Evolutionary conservation across 1,140 invertebrate species (phyloP).

Genomic region (Colletes gigas): DNA sequence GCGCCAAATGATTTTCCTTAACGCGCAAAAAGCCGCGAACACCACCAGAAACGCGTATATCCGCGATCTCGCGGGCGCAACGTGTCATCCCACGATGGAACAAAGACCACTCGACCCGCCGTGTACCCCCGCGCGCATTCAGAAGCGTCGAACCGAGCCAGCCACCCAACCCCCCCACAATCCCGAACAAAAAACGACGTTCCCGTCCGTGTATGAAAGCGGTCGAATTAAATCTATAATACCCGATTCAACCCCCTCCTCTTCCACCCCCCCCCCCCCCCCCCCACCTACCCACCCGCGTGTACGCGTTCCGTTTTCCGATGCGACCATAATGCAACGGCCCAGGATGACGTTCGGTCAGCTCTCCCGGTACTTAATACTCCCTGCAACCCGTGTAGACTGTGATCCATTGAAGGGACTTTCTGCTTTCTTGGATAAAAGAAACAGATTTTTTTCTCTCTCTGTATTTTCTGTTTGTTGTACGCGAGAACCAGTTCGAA

Average conservation of each 20-base stretch:
- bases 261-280: background rate
- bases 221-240: slow-evolving; percentile 54
- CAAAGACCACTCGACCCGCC: slow-evolving; percentile 46
- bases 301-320: slow-evolving; percentile 33
- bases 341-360: slow-evolving; percentile 42
- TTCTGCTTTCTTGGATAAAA: too few species aligned
- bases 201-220: slow-evolving; percentile 39
- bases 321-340: slow-evolving; percentile 47
- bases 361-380: slow-evolving; percentile 36
- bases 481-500: too few species aligned
- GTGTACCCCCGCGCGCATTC: slow-evolving; percentile 28
- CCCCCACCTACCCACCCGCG: background rate
- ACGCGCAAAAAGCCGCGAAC: slow-evolving; percentile 9
- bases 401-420: too few species aligned
- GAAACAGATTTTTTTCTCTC: too few species aligned
- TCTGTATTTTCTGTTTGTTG: too few species aligned
- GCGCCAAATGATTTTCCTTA: slow-evolving; percentile 20
- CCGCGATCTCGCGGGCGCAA: slow-evolving; percentile 10
- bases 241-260: background rate
- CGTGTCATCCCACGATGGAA: slow-evolving; percentile 45
- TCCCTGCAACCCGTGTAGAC: background rate
- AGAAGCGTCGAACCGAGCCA: slow-evolving; percentile 37
- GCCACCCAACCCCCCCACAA: background rate
- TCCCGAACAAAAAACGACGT: slow-evolving; percentile 39
- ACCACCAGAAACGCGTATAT: background rate